Conservation (phyloP, 1,140 invertebrate species). For the Drosophila kurseongensis region DNA sequence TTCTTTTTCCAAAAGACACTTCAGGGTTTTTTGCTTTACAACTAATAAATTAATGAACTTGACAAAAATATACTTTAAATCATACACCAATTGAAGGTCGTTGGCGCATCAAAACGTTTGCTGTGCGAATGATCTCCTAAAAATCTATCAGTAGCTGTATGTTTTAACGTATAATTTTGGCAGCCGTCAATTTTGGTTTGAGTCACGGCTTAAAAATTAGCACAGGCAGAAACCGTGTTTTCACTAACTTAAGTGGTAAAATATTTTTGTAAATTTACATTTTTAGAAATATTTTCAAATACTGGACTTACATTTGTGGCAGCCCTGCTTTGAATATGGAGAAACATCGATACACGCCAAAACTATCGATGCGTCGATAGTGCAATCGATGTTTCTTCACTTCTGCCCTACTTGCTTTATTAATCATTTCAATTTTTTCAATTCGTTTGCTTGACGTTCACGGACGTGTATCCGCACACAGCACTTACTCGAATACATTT, state of each 20-base stretch:
- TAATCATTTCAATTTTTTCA: conserved; percentile 62
- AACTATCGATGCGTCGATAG: conserved; percentile 5
- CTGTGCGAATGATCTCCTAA: neutral
- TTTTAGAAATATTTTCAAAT: neutral
- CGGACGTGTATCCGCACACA: conserved; percentile 66
- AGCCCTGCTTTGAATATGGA: neutral
- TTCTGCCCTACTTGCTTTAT: conserved; percentile 49
- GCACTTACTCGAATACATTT: conserved; percentile 66
- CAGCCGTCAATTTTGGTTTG: neutral
- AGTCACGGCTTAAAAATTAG: neutral
- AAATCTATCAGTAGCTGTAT: conserved; percentile 25
- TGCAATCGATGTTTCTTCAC: conserved; percentile 2
- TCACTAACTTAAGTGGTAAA: neutral
- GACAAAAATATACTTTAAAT: conserved; percentile 2
- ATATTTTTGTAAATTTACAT: neutral
- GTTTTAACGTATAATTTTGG: conserved; percentile 38
- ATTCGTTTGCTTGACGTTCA: conserved; percentile 76
- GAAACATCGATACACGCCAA: neutral
- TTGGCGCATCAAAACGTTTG: neutral
- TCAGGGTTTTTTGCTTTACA: neutral
- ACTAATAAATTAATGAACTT: neutral
- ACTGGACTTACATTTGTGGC: no score
- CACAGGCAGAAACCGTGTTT: neutral
- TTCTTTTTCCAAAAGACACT: neutral
- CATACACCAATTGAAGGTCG: conserved; percentile 12